Conservation (phyloP, 2,113 vertebrate species). For the Ciconia maguari region DNA sequence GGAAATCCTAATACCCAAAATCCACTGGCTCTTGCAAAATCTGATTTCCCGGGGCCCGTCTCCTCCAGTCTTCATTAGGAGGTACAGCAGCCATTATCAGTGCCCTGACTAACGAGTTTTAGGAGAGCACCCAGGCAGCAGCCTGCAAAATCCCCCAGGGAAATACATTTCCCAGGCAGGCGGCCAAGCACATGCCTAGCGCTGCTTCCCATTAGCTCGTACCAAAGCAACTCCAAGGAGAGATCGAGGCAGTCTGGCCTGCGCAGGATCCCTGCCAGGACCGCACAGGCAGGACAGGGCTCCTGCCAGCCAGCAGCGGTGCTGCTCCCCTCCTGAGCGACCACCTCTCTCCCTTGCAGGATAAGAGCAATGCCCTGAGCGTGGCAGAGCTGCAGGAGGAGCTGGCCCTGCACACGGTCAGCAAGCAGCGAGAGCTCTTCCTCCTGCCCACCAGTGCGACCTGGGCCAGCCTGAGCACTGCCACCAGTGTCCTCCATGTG, state of each 20-base stretch:
- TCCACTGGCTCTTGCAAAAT: not conserved
- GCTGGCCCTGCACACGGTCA: slow-evolving; percentile 74
- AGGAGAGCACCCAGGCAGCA: not conserved
- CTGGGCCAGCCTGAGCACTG: slow-evolving; percentile 56
- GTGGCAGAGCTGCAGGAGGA: slow-evolving; percentile 77
- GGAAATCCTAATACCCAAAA: not conserved
- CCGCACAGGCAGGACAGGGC: not conserved
- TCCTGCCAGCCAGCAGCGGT: not conserved
- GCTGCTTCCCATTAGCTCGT: not conserved
- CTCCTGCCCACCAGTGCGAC: slow-evolving; percentile 81
- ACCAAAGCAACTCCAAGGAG: not conserved
- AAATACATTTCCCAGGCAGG: not conserved
- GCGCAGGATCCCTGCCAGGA: accelerated
- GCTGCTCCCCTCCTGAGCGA: not conserved
- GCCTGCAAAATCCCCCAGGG: not conserved
- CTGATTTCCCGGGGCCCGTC: not conserved
- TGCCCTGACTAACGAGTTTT: not conserved
- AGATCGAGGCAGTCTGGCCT: not conserved
- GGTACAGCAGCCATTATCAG: accelerated
- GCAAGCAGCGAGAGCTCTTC: slow-evolving; percentile 76
- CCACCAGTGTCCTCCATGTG: slow-evolving; percentile 74
- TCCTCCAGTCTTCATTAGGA: not conserved
- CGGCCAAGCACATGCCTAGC: not conserved
- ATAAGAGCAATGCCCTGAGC: slow-evolving; percentile 76
- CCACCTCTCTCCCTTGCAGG: slow-evolving; percentile 62